A percentile compares a stretch with the other conserved stretches of the same genome.
phyloP scores from a whole-genome alignment of 2,888 invertebrate genomes.

The Clistopyga incitator region DNA sequence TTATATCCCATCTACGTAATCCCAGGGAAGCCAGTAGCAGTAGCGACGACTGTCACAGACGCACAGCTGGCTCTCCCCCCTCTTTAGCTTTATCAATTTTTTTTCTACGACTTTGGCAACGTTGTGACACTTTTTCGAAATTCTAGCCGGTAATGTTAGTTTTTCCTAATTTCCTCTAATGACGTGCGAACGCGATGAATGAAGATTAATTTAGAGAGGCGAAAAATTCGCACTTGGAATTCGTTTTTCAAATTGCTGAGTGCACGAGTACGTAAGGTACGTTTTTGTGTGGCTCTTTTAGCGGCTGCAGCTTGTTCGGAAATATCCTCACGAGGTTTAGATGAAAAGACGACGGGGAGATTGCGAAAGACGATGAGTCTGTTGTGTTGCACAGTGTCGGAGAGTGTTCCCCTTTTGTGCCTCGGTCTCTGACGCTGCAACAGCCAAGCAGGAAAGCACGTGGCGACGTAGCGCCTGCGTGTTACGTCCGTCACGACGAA shows the following conservation, averaged over 20 bases:
- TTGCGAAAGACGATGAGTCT: neutral
- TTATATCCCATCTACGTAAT: constrained; percentile 67
- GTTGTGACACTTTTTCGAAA: too few species aligned
- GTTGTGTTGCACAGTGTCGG: neutral
- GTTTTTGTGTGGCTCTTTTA: neutral
- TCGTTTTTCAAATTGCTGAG: too few species aligned
- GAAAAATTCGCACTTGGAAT: too few species aligned
- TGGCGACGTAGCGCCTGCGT: constrained; percentile 81
- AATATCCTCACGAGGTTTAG: neutral
- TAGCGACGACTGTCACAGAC: constrained; percentile 11
- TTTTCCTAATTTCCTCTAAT: too few species aligned
- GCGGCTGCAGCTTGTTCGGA: neutral
- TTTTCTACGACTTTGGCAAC: neutral
- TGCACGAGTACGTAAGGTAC: too few species aligned
- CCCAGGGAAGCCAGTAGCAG: constrained; percentile 50
- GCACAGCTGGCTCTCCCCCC: constrained; percentile 48
- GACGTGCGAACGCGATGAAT: too few species aligned
- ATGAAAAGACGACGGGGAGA: neutral
- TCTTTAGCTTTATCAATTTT: neutral
- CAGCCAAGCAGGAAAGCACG: constrained; percentile 65
- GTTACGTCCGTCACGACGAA: constrained; percentile 71
- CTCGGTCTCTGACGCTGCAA: constrained; percentile 7
- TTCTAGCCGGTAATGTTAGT: too few species aligned
- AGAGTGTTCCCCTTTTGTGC: neutral
- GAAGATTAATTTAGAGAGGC: too few species aligned